Evolutionary conservation across 2,113 vertebrate species (phyloP), one percentile per base, ranked within the genome.

Genomic region (Ptychochromis oligacanthus): DNA sequence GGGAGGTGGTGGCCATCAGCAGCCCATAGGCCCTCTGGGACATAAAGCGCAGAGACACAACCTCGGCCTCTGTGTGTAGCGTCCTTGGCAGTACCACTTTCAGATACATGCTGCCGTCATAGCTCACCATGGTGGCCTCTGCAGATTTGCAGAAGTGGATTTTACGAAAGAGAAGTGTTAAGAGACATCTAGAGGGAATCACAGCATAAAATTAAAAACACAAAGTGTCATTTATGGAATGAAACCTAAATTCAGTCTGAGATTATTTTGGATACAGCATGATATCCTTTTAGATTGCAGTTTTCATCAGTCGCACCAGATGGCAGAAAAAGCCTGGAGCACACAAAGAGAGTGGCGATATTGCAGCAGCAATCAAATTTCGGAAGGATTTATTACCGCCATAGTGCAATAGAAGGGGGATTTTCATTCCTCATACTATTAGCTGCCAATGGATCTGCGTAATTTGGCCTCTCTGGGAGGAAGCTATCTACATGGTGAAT

Each of bases 71-170:
- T 0, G 96, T 99, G 95, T 98, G 98, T 89, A 97, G 94, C 6
- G 95, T 96, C 1, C 90, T 94, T 0, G 97, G 97, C 89, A 98
- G 95, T 92, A 96, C 92, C 93, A 99, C 95, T 95, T 99, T 99
- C 95, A 99, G 96, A 85, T 97, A 99, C 97, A 97, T 98, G 95
- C 96, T 97, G 88, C 98, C 98, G 0, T 99, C 98, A 0, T 98
- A 99, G 94, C 98, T 98, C 87, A 99, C 95, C 88, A 97, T 96
- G 1, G 97, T 97, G 60, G 97, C 97, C 93, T 99, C 98, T 99
- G 93, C 67, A 54, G 46, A 72, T 54, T 54, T 54, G 54, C n/a
- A 26, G 26, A 72, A 54, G 52, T 2, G 13, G 84, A 67, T 38
- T 67, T 72, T 56, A 36, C 78, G 20, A 36, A 49, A 81, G 31